Percentiles rank a stretch among this genome's conserved stretches.
Evolutionary conservation across 2,113 vertebrate species (phyloP).

Genomic region (Sceloporus undulatus): DNA sequence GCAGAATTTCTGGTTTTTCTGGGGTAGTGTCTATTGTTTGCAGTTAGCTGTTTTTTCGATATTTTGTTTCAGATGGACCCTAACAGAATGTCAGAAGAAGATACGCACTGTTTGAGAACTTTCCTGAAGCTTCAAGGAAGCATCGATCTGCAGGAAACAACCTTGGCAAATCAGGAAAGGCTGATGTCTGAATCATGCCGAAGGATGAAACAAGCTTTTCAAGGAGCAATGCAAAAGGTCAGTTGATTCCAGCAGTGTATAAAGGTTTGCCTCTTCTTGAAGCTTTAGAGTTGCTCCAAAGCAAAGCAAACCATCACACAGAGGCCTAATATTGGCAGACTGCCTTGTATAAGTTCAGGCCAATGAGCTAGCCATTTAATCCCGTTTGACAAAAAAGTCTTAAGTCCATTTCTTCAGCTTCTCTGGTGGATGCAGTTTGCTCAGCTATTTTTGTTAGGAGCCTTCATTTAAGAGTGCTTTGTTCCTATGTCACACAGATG

Average conservation of each 20-base stretch:
- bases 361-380: too few species aligned
- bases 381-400: too few species aligned
- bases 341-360: background rate
- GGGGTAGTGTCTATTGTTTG: background rate
- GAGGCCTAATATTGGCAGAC: too few species aligned
- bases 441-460: background rate
- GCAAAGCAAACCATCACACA: rapidly evolving
- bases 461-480: background rate
- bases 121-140: conserved; percentile 77
- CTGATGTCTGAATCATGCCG: conserved; percentile 79
- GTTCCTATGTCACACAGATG: background rate
- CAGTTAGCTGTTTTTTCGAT: background rate
- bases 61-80: conserved; percentile 79
- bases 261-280: background rate
- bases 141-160: conserved; percentile 71
- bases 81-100: conserved; percentile 81
- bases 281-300: background rate
- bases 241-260: conserved; percentile 15
- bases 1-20: conserved; percentile 30
- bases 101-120: conserved; percentile 77
- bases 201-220: conserved; percentile 79
- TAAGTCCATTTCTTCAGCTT: background rate
- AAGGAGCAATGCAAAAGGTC: conserved; percentile 79
- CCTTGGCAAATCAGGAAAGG: conserved; percentile 77
- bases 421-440: background rate